These are phyloP conservation scores for Carollia perspicillata DNA, from an alignment of 2,113 vertebrate genomes.

Conservation along the genomic window DNA sequence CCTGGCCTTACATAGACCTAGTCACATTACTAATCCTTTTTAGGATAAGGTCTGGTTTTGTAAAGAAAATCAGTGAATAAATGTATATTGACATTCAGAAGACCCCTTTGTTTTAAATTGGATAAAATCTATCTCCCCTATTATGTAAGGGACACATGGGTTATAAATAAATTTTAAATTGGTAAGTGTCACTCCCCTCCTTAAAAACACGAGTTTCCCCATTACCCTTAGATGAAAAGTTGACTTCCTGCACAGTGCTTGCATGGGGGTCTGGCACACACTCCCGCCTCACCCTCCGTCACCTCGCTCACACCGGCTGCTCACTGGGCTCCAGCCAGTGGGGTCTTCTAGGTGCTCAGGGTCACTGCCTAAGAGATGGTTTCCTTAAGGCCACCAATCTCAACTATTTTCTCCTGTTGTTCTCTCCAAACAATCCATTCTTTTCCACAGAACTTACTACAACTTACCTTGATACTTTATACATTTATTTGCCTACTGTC, in stretches of 20 bases:
- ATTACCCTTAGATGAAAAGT: neutral
- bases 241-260: neutral
- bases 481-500: neutral
- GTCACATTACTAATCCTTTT: neutral
- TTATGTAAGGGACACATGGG: neutral
- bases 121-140: neutral
- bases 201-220: neutral
- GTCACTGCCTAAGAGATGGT: neutral
- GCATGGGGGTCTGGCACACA: accelerated
- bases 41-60: neutral
- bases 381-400: neutral
- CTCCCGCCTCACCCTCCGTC: accelerated
- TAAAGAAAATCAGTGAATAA: neutral
- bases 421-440: neutral
- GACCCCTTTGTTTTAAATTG: neutral
- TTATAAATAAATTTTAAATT: neutral
- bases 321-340: accelerated
- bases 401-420: neutral
- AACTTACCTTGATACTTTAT: neutral
- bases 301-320: accelerated
- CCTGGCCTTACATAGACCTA: accelerated
- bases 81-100: neutral
- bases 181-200: neutral
- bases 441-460: neutral
- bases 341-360: too few relatives aligned